Base-by-base conservation (phyloP, 2,888 invertebrate genomes). In the Stenchaetothrips biformis region DNA sequence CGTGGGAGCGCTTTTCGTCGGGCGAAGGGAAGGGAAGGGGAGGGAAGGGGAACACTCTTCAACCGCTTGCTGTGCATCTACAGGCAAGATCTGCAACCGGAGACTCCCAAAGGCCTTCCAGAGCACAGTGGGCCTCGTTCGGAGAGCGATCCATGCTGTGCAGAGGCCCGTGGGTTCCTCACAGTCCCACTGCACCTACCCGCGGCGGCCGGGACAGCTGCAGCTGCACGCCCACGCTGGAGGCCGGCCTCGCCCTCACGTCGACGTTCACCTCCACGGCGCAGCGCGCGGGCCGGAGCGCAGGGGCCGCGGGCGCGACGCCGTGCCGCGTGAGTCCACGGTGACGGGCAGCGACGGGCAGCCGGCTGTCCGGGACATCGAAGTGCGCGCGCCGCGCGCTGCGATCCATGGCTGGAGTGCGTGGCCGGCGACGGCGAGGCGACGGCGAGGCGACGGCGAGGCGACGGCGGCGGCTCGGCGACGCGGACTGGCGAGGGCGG, bases 221-320 rank as follows among this genome's bases (percentile, higher is more conserved):
- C 67, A 74, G 21, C 21, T 74, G 21, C 21, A 74, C 67, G 67
- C 67, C 67, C 11, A 74, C 67, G 25, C 25, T 74, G 3, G 21
- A 11, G 1, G 25, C 0, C 8, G 21, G 11, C 67, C 25, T 74
- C 21, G 25, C 67, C 16, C 53, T 18, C 53, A 53, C 18, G 67
- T 74, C 67, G 9, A 74, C 67, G 67, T 21, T 74, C 21, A 74
- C 67, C 67, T 74, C 67, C 25, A 74, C 67, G 25, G 67, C n/a
- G 67, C 67, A 74, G 21, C 25, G 67, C 11, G 21, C 21, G 11
- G 67, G 25, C 21, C 25, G 21, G 0, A 2, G 67, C 67, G 67
- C 67, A 8, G 67, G 67, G 7, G 67, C 67, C 67, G 67, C 25
- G 67, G 25, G 21, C 67, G 67, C 25, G 67, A 8, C 25, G 67